Evolutionary conservation across 2,113 vertebrate genomes (phyloP).

Genomic region (Athene noctua): DNA sequence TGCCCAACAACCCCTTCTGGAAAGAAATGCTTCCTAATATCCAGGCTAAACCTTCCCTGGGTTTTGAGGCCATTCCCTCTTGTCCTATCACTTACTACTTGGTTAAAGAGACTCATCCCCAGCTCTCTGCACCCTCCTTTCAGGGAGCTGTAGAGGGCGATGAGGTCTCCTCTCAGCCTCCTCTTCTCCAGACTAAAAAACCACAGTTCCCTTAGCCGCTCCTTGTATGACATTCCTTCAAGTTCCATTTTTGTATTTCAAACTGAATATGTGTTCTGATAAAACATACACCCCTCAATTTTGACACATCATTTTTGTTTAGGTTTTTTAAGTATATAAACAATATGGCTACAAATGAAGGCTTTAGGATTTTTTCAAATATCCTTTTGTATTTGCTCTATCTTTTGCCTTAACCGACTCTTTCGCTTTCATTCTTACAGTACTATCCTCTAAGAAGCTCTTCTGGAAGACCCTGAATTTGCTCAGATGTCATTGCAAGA

Average conservation of each 20-base stretch:
- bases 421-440: not conserved
- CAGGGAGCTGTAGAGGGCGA: too few species aligned
- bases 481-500: not conserved
- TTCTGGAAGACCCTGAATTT: not conserved
- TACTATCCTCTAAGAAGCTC: not conserved
- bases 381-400: not conserved
- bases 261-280: not conserved
- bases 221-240: not conserved
- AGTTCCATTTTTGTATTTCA: not conserved
- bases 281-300: not conserved
- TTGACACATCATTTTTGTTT: not conserved
- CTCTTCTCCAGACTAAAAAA: too few species aligned
- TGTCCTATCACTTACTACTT: too few species aligned
- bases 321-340: not conserved
- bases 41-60: too few species aligned
- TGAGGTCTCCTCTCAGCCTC: too few species aligned
- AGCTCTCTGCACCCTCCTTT: too few species aligned
- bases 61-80: too few species aligned
- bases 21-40: too few species aligned
- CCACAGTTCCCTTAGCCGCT: too few species aligned
- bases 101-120: too few species aligned
- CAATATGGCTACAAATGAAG: not conserved
- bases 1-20: too few species aligned
- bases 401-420: not conserved
- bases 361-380: not conserved